These are phyloP conservation scores for Conops quadrifasciatus DNA, from an alignment of 2,888 invertebrate genomes.

Conservation along the genomic window DNA sequence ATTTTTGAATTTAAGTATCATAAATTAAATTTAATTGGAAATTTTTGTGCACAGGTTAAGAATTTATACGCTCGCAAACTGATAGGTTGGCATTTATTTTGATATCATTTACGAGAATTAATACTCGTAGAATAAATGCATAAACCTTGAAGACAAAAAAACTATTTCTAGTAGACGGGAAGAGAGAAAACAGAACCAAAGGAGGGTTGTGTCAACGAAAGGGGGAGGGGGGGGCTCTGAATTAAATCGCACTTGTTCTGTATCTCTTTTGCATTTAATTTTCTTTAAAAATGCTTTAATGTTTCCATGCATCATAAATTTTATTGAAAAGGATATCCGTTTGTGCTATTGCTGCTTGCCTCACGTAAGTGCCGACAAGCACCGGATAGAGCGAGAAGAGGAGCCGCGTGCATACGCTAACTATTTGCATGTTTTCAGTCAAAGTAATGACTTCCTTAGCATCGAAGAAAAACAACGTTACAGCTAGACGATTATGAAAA, in stretches of 20 bases:
- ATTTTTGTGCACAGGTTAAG: conserved; percentile 35
- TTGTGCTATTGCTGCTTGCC: conserved; percentile 29
- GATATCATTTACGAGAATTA: conserved; percentile 6
- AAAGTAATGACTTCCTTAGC: conserved; percentile 31
- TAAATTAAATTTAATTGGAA: conserved; percentile 63
- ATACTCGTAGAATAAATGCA: background rate
- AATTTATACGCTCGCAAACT: conserved; percentile 23
- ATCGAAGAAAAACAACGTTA: too few relatives aligned
- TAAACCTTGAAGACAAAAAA: background rate
- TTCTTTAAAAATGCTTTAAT: conserved; percentile 46
- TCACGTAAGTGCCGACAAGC: conserved; percentile 8
- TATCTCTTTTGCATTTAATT: conserved; percentile 8
- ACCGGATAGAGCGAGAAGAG: background rate
- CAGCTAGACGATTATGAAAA: too few relatives aligned
- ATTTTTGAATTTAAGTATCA: conserved; percentile 47
- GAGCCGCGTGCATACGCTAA: background rate
- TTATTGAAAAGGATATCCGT: conserved; percentile 60
- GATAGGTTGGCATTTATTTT: conserved; percentile 1
- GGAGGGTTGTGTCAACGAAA: too few relatives aligned
- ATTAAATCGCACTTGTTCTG: too few relatives aligned
- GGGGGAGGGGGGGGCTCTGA: too few relatives aligned
- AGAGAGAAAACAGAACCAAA: background rate
- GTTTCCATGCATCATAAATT: conserved; percentile 62
- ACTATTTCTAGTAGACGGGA: background rate
- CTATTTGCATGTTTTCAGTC: conserved; percentile 30